Conservation (phyloP, 2,888 invertebrate species). For the Onchidella celtica region DNA sequence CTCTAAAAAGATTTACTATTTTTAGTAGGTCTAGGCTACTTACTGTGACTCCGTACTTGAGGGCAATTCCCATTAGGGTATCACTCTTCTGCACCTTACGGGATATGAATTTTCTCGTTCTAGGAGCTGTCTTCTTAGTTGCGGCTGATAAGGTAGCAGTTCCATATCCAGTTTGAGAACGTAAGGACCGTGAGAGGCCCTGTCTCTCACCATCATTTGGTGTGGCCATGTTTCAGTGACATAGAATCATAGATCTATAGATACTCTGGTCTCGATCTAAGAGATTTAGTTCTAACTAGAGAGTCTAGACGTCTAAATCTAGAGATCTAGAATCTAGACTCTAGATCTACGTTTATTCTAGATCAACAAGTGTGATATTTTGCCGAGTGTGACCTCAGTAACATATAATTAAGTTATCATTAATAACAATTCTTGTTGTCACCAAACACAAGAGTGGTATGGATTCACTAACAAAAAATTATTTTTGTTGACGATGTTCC, state of each 20-base stretch:
- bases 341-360: not conserved
- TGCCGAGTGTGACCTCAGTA: too few species aligned
- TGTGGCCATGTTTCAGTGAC: slow-evolving; percentile 32
- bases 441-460: too few species aligned
- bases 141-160: not conserved
- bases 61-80: slow-evolving; percentile 38
- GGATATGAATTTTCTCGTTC: slow-evolving; percentile 26
- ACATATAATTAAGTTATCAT: too few species aligned
- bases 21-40: too few species aligned
- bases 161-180: slow-evolving; percentile 37
- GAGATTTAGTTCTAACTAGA: too few species aligned
- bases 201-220: slow-evolving; percentile 37
- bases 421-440: too few species aligned
- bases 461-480: too few species aligned
- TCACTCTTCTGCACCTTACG: slow-evolving; percentile 25
- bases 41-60: slow-evolving; percentile 46
- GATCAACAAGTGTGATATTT: not conserved
- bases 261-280: too few species aligned
- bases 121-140: slow-evolving; percentile 15
- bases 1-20: too few species aligned
- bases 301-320: too few species aligned
- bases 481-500: slow-evolving; percentile 1
- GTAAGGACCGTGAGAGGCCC: slow-evolving; percentile 16
- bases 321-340: too few species aligned
- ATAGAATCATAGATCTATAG: not conserved